Conservation (phyloP, 2,113 vertebrate genomes). For the Brachyhypopomus occidentalis region DNA sequence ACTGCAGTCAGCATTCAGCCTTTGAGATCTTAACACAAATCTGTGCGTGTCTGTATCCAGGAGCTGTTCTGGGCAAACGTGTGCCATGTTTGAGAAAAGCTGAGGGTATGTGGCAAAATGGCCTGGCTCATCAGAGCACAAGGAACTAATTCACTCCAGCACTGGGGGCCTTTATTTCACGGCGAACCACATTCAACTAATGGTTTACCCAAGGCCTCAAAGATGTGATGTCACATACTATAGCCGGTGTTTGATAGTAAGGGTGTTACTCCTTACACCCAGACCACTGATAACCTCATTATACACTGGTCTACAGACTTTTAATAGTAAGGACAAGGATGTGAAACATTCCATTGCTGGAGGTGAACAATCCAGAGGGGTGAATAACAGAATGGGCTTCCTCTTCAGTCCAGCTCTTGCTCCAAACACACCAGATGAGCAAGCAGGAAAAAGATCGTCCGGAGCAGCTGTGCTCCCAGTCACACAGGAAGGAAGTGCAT, state of each 20-base stretch:
- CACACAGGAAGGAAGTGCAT: constrained; percentile 51
- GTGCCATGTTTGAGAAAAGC: constrained; percentile 21
- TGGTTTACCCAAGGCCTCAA: constrained; percentile 4
- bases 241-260: not conserved
- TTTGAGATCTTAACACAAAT: too few relatives aligned
- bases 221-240: not conserved
- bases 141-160: constrained; percentile 32
- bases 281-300: not conserved
- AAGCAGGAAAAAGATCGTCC: constrained; percentile 45
- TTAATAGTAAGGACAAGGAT: not conserved
- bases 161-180: constrained; percentile 38
- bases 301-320: too few relatives aligned
- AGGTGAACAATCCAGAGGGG: constrained; percentile 25
- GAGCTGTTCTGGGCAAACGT: constrained; percentile 16
- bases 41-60: constrained; percentile 24
- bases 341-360: not conserved
- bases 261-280: not conserved
- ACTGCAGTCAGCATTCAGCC: too few relatives aligned
- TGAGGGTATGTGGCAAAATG: constrained; percentile 38
- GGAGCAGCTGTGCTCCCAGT: constrained; percentile 48
- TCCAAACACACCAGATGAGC: constrained; percentile 41
- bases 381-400: constrained; percentile 46
- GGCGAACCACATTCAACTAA: constrained; percentile 13
- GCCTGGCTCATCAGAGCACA: constrained; percentile 27
- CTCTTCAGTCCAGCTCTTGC: constrained; percentile 47